These are phyloP conservation scores for Regulus satrapa DNA, from an alignment of 2,113 vertebrate species.

Conservation along the genomic window DNA sequence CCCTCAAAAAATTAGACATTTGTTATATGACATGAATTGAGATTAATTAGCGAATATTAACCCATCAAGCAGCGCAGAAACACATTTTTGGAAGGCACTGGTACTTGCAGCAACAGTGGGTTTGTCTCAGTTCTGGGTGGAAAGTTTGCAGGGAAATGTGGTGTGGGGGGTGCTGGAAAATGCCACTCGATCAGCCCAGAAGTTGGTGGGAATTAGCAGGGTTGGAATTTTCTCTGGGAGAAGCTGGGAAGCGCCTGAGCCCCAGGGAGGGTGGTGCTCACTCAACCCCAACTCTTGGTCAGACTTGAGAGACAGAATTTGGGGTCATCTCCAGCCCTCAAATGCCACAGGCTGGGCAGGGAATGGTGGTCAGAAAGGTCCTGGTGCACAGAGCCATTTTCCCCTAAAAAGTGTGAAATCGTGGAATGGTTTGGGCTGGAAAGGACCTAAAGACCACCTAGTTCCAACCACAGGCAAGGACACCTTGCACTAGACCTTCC, in stretches of 20 bases:
- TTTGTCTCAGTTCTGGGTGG: conserved; percentile 2
- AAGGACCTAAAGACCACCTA: not conserved
- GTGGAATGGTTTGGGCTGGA: not conserved
- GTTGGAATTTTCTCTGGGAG: not conserved
- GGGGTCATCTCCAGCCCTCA: not conserved
- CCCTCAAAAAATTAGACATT: conserved; percentile 75
- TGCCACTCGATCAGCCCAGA: not conserved
- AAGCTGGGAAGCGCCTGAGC: not conserved
- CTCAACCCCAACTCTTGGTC: not conserved
- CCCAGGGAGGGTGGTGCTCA: not conserved
- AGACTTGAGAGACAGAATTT: not conserved
- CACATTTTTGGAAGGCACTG: conserved; percentile 58
- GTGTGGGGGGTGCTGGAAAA: not conserved
- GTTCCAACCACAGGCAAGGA: not conserved
- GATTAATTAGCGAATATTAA: conserved; percentile 80
- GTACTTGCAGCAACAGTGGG: not conserved
- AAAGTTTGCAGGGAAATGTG: conserved; percentile 39
- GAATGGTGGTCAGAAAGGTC: fast-evolving
- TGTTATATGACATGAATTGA: conserved; percentile 81
- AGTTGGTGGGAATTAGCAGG: not conserved
- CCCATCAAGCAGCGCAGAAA: conserved; percentile 67
- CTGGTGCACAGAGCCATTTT: not conserved
- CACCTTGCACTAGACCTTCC: not conserved
- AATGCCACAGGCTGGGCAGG: not conserved
- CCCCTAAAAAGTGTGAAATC: not conserved